A percentile compares a stretch with the other conserved stretches of the same genome.
Conservation (phyloP, 2,888 invertebrate species). For the Hirtodrosophila trivittata region DNA sequence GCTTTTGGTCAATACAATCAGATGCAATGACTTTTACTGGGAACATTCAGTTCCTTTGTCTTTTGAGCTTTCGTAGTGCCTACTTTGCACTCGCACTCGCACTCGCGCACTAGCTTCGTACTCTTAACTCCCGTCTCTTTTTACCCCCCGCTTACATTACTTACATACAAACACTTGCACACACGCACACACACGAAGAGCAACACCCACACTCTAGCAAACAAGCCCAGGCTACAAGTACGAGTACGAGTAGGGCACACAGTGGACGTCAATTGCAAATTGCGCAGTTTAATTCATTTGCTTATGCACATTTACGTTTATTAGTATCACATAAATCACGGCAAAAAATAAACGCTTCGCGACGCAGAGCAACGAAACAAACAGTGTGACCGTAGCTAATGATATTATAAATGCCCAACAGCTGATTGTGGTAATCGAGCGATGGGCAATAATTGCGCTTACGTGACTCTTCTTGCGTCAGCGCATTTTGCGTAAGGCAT, state of each 20-base stretch:
- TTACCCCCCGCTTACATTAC: conserved; percentile 21
- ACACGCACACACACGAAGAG: conserved; percentile 20
- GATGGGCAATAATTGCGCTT: too few relatives aligned
- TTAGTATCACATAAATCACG: conserved; percentile 25
- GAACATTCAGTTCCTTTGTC: conserved; percentile 50
- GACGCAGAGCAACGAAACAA: conserved; percentile 31
- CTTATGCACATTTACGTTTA: conserved; percentile 49
- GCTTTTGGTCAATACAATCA: conserved; percentile 27
- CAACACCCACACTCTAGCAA: conserved; percentile 32
- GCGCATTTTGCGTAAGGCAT: not conserved
- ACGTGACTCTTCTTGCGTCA: not conserved
- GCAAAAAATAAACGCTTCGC: conserved; percentile 44
- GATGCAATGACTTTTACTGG: conserved; percentile 29
- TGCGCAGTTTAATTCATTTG: conserved; percentile 50
- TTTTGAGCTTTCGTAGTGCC: conserved; percentile 46
- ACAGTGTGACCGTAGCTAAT: conserved; percentile 31
- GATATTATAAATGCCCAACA: conserved; percentile 9
- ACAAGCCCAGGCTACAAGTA: conserved; percentile 19
- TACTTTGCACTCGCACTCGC: conserved; percentile 37
- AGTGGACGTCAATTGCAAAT: conserved; percentile 39
- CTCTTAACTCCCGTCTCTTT: conserved; percentile 28
- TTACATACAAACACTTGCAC: conserved; percentile 11
- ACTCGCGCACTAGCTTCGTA: conserved; percentile 45
- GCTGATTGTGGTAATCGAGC: conserved; percentile 14
- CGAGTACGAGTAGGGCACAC: conserved; percentile 22